Conservation (phyloP, 1,140 invertebrate species). For the Arctopsyche grandis region DNA sequence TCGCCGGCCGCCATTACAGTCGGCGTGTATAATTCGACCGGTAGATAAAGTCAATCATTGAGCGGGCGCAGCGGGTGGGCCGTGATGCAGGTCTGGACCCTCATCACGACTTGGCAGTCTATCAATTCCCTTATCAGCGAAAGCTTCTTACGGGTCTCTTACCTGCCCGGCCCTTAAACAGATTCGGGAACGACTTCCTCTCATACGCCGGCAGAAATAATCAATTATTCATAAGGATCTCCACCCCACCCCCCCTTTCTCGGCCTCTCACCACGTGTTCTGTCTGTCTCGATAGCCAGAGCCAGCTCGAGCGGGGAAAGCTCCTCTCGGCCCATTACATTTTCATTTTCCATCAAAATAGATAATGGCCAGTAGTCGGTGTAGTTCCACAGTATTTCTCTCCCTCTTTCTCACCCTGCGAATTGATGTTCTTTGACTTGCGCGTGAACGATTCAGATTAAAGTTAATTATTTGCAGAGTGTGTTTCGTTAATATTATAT, state of each 20-base stretch:
- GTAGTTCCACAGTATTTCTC: no score
- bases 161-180: slow-evolving; percentile 18
- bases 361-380: slow-evolving; percentile 4
- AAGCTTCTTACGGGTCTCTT: slow-evolving; percentile 33
- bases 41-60: slow-evolving; percentile 42
- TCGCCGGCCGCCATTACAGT: neutral
- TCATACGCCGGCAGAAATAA: slow-evolving; percentile 30
- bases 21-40: slow-evolving; percentile 12
- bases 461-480: no score
- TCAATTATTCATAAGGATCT: slow-evolving; percentile 44
- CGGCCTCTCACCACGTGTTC: neutral
- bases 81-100: slow-evolving; percentile 42
- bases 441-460: no score
- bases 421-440: no score
- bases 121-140: slow-evolving; percentile 45
- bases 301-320: neutral
- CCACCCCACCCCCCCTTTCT: neutral
- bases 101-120: slow-evolving; percentile 43
- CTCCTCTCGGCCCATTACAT: slow-evolving; percentile 22
- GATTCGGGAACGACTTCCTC: slow-evolving; percentile 34
- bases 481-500: no score
- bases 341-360: slow-evolving; percentile 38
- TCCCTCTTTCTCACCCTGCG: no score
- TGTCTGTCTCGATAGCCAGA: neutral
- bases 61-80: neutral